Evolutionary conservation across 2,113 vertebrate species (phyloP).

Genomic region (Atrichornis clamosus): DNA sequence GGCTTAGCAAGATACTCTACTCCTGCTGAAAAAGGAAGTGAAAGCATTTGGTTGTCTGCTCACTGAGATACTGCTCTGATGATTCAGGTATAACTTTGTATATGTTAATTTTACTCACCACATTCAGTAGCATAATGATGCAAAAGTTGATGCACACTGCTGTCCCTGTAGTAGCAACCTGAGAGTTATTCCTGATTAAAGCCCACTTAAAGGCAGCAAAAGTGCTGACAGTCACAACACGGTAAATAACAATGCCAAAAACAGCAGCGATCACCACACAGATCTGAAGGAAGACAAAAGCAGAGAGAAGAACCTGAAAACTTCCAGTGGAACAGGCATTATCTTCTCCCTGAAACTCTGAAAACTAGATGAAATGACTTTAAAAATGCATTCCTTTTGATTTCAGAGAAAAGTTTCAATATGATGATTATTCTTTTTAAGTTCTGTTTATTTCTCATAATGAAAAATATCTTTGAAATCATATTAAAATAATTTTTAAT

Average conservation of each 20-base stretch:
- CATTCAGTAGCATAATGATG: slow-evolving; percentile 94
- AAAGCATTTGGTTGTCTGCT: not conserved
- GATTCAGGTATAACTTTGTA: not conserved
- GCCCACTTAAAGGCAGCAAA: slow-evolving; percentile 93
- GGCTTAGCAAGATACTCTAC: not conserved
- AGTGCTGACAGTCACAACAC: slow-evolving; percentile 93
- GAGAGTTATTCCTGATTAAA: slow-evolving; percentile 95
- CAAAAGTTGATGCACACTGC: slow-evolving; percentile 97
- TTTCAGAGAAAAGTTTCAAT: not conserved
- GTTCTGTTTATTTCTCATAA: not conserved
- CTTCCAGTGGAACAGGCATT: not conserved
- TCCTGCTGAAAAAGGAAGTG: not conserved
- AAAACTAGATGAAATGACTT: not conserved
- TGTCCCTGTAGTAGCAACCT: slow-evolving; percentile 93
- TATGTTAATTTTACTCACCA: slow-evolving; percentile 75
- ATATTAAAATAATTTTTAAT: not conserved
- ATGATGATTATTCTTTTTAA: not conserved
- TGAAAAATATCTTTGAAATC: not conserved
- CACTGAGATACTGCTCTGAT: not conserved
- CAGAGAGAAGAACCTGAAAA: slow-evolving; percentile 6
- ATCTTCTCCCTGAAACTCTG: not conserved
- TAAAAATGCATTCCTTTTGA: not conserved
- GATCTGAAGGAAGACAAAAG: slow-evolving; percentile 73
- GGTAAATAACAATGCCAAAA: slow-evolving; percentile 93
- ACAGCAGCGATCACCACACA: slow-evolving; percentile 93